Evolutionary conservation across 1,140 invertebrate genomes (phyloP), one percentile per base, ranked within the genome.

Genomic region (Drosophila fuyamai): DNA sequence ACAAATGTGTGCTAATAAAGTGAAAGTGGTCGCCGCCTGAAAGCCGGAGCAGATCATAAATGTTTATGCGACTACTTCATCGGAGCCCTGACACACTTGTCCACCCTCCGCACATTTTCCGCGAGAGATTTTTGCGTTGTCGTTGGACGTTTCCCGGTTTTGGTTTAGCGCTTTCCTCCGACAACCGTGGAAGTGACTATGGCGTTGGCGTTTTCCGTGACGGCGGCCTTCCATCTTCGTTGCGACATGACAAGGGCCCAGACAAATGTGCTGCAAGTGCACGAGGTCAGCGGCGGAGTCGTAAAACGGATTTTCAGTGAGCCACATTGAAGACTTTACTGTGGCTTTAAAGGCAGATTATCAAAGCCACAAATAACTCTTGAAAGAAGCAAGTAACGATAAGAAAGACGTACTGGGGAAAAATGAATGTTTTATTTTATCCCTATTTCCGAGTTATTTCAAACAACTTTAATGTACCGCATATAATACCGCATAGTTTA

Each of bases 61-160:
- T 85, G 73, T 84, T 84, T 74, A 84, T 85, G 73, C 54, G 53
- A 50, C 71, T 47, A 53, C 68, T 81, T 70, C 74, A 70, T 76
- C 51, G 41, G 55, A 35, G 14, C 43, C 62, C 65, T 55, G 58
- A 61, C 62, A 44, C 51, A 53, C 40, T 76, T 60, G 50, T 60
- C 67, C 48, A 41, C 18, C 50, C 29, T n/a, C 60, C 14, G 23
- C 10, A 5, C 56, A 18, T 41, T 29, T 29, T 50, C 32, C 32
- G 47, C 62, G 9, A 58, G 43, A 50, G 62, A 54, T 68, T 68
- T 43, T 32, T 14, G 13, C 13, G 23, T 55, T 50, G 16, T 44
- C 29, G 23, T 44, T n/a, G 46, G 10, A 23, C 35, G 51, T 27
- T 29, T 32, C 43, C 43, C 40, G 29, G 36, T 40, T 57, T 6